phyloP scores from a whole-genome alignment of 2,113 vertebrate genomes.

The Erythrocebus patas region DNA sequence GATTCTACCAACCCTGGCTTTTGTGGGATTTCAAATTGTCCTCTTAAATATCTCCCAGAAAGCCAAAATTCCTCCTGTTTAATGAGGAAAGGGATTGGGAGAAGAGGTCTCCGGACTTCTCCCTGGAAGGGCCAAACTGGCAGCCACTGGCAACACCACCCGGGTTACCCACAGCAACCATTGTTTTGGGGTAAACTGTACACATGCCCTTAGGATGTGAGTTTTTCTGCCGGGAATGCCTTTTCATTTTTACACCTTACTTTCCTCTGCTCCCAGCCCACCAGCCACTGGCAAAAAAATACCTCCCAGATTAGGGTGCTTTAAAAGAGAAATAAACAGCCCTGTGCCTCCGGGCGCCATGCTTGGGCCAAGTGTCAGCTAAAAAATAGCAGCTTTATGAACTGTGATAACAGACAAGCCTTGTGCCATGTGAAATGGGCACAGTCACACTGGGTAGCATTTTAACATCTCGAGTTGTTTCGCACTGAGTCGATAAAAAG shows the following conservation, averaged over 20 bases:
- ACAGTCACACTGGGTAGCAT: too few species aligned
- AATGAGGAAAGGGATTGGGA: background rate
- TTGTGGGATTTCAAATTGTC: background rate
- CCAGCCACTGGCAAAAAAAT: background rate
- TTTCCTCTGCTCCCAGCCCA: background rate
- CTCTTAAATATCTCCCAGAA: background rate
- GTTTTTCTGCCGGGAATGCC: background rate
- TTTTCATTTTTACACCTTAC: background rate
- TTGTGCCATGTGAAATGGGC: background rate
- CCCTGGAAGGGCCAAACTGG: background rate
- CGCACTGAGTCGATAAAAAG: accelerated
- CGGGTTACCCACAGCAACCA: background rate
- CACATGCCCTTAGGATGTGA: background rate
- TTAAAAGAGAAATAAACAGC: background rate
- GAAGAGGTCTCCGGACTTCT: background rate
- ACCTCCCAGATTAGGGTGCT: background rate
- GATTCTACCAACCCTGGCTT: background rate
- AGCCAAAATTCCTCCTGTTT: background rate
- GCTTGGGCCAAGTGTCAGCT: background rate
- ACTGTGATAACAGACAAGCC: background rate
- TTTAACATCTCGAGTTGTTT: background rate
- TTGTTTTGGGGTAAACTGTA: conserved; percentile 44
- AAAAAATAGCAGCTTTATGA: too few species aligned
- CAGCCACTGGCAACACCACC: background rate
- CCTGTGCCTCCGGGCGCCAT: too few species aligned